These are phyloP conservation scores for Galeruca laticollis DNA, from an alignment of 2,888 invertebrate genomes.

Conservation along the genomic window DNA sequence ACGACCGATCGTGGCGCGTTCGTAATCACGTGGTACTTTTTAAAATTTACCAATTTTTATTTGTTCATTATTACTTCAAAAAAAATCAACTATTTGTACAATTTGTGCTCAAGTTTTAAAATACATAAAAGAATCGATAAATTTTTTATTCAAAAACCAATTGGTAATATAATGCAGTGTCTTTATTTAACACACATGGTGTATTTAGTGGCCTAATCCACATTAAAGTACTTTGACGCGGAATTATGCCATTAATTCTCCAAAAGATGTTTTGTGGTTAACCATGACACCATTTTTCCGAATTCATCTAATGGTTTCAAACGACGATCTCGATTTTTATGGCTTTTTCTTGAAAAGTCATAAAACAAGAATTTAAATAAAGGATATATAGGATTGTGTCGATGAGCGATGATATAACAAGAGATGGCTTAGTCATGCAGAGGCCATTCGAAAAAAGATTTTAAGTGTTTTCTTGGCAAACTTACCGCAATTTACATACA, in stretches of 20 bases:
- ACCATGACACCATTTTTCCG: conserved; percentile 13
- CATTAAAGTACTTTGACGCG: background rate
- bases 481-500: background rate
- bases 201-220: background rate
- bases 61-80: no score
- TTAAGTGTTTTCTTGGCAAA: conserved; percentile 12
- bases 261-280: conserved; percentile 8
- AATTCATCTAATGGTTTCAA: background rate
- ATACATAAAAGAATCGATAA: no score
- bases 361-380: conserved; percentile 7
- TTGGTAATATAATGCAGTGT: no score
- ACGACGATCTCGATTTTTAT: conserved; percentile 17
- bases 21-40: no score
- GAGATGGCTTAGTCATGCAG: background rate
- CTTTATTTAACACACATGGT: background rate
- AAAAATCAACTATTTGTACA: no score
- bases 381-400: background rate
- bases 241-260: conserved; percentile 2
- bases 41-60: no score
- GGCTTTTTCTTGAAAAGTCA: conserved; percentile 13
- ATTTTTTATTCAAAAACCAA: no score
- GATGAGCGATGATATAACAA: background rate
- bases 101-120: no score
- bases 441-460: conserved; percentile 8
- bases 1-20: no score